Base-by-base conservation (phyloP, 2,888 invertebrate species). In the Carterocephalus palaemon region DNA sequence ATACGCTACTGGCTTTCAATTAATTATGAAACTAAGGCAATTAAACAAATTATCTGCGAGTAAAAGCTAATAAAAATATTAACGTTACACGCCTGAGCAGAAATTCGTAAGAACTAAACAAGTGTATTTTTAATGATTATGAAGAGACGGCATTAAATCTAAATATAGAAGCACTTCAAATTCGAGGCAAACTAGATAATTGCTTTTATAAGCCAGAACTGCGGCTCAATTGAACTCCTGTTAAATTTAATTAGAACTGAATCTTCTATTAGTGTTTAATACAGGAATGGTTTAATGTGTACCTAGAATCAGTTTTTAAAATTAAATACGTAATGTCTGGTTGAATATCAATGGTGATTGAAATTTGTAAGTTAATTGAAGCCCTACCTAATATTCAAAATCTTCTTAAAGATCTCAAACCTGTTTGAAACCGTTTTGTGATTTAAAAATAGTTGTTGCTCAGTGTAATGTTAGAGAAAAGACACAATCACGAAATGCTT, bases 401-500 rank as follows among this genome's bases (percentile, higher is more conserved):
- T 17, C 22, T 10, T 9, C 28, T 15, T 38, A 17, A 8, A 8
- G 4, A 17, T 32, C 17, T 17, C 16, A n/a, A 31, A n/a, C 9
- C 4, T 32, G 28, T 8, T 20, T 59, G 62, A 63, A 62, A n/a
- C n/a, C 58, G 58, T 61, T 61, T 64, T 65, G 64, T 66, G 61
- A 61, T 66, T 64, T 63, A 73, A 68, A 80, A 81, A 83, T 83
- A 83, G 75, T 60, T 52, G 71, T 71, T 65, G 64, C 70, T 66
- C 62, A 67, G 70, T 67, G 71, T 48, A 52, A 56, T 70, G 64
- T 65, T 67, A 70, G 59, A 71, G 71, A 73, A 76, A 77, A 77
- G 70, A 75, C 72, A 79, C 69, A 78, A 80, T 79, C 73, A 76
- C 69, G 68, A 77, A 82, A 79, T 64, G 67, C 64, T 62, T 59